Evolutionary conservation across 2,797 vertebrate genomes (phyloP), one percentile per base, ranked within the genome.

Genomic region (Thalassophryne amazonica): DNA sequence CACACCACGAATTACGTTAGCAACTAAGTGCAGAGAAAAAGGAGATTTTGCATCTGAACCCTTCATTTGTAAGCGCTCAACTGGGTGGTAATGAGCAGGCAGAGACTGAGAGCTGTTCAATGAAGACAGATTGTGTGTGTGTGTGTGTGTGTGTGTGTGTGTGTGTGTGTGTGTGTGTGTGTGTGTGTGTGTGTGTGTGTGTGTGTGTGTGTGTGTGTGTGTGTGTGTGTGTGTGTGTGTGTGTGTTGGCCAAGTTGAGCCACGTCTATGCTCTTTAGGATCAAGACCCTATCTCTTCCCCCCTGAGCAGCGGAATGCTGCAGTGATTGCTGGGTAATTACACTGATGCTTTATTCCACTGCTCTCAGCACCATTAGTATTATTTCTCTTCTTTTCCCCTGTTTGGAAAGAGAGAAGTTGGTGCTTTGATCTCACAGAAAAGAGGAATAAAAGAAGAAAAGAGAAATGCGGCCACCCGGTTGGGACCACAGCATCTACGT

Each of bases 251-350:
- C 60, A 73, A 76, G 49, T 74, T 73, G 73, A 86, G 78, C 79
- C 72, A 80, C 16, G 56, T 85, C 76, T 72, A 71, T 57, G 74
- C 56, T 85, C 72, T 76, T 85, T 83, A 83, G 58, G 46, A 78
- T 84, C 69, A 77, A 77, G 73, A 80, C 76, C 70, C 60, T 83
- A 83, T 86, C 81, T 85, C 61, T 78, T 72, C 64, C 75, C 74
- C 69, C 76, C 78, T 71, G 68, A 70, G 81, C 75, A 80, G 78
- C 4, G 65, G 80, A 86, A 85, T 86, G 81, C 48, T 79, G 78
- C 70, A 77, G 72, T 84, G 81, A 87, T 87, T 84, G 82, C 78
- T 79, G 76, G 83, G 77, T 85, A 87, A 88, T 86, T 87, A 84
- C 78, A 67, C 64, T 18, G 18, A 63, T 38, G 58, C 79, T 81